These are phyloP conservation scores for Parus major DNA, from an alignment of 2,113 vertebrate genomes.

Conservation along the genomic window DNA sequence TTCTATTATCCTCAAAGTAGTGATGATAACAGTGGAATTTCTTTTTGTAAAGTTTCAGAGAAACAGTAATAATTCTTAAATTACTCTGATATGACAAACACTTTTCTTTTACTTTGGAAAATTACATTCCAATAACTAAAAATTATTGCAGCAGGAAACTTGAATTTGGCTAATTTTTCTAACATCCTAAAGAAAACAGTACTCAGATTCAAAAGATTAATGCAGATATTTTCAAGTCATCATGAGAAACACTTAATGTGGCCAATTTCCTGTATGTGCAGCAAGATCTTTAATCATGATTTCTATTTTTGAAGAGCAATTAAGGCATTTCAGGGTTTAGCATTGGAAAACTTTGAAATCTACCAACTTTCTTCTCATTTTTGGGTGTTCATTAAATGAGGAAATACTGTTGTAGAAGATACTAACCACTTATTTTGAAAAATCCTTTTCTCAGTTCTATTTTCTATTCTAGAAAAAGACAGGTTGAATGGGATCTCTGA, in stretches of 20 bases:
- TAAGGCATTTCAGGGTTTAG: not conserved
- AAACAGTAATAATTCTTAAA: not conserved
- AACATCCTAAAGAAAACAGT: not conserved
- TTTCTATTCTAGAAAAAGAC: not conserved
- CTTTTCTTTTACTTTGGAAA: not conserved
- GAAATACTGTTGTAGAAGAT: not conserved
- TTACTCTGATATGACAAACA: rapidly evolving
- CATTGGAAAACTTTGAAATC: not conserved
- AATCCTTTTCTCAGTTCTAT: not conserved
- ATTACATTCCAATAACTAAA: not conserved
- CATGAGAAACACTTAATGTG: not conserved
- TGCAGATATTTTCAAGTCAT: not conserved
- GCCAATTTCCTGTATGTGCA: not conserved
- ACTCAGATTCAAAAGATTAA: not conserved
- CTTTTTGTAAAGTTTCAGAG: not conserved
- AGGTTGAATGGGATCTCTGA: not conserved
- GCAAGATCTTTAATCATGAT: not conserved
- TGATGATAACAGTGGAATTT: not conserved
- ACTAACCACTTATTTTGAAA: not conserved
- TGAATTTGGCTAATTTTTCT: not conserved
- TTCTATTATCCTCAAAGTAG: not conserved
- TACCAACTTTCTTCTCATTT: not conserved
- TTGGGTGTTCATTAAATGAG: not conserved
- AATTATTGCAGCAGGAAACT: not conserved
- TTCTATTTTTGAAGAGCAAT: not conserved